Percentiles rank a stretch among this genome's conserved stretches.
phyloP scores from a whole-genome alignment of 2,888 invertebrate genomes.

The Drosophila fulvimacula region DNA sequence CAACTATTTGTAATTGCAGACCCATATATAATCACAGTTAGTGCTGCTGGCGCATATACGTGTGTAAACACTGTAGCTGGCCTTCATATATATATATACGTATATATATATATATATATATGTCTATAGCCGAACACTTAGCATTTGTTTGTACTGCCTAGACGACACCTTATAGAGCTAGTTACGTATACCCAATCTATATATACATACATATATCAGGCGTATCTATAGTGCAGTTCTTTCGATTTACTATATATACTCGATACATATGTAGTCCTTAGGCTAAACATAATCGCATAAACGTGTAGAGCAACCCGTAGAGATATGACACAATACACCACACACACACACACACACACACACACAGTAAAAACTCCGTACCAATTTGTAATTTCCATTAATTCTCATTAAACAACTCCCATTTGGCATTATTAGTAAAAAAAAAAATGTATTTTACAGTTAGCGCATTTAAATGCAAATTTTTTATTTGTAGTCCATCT shows the following conservation, averaged over 20 bases:
- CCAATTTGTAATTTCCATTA: slow-evolving; percentile 28
- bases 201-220: slow-evolving; percentile 21
- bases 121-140: slow-evolving; percentile 1
- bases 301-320: slow-evolving; percentile 44
- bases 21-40: slow-evolving; percentile 54
- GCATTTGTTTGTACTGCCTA: slow-evolving; percentile 30
- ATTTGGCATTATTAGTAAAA: slow-evolving; percentile 66
- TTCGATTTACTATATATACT: slow-evolving; percentile 21
- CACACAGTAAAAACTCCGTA: slow-evolving; percentile 14
- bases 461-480: slow-evolving; percentile 73
- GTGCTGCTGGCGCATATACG: slow-evolving; percentile 48
- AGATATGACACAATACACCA: slow-evolving; percentile 55
- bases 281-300: slow-evolving; percentile 46
- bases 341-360: slow-evolving; percentile 8
- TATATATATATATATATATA: neutral
- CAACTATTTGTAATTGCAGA: slow-evolving; percentile 60
- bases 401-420: slow-evolving; percentile 50
- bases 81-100: neutral
- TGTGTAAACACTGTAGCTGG: slow-evolving; percentile 22
- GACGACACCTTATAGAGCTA: slow-evolving; percentile 36
- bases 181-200: slow-evolving; percentile 27
- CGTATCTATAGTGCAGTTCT: slow-evolving; percentile 44
- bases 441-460: slow-evolving; percentile 58
- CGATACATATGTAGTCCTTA: slow-evolving; percentile 46
- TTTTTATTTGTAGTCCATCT: slow-evolving; percentile 67